Evolutionary conservation across 1,140 invertebrate genomes (phyloP).

Genomic region (Drosophila virilis): DNA sequence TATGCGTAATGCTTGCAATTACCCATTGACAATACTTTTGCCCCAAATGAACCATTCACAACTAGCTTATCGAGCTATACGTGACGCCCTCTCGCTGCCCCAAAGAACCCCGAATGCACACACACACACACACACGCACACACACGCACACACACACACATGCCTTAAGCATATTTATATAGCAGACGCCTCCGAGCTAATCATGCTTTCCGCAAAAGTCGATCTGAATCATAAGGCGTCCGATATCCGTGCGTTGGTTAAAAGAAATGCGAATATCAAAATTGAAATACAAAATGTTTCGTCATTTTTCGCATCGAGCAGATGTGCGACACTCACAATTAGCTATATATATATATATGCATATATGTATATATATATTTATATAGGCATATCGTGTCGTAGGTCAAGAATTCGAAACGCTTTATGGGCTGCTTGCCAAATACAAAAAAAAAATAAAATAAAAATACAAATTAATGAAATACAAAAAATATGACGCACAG

Average conservation of each 20-base stretch:
- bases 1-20: neutral
- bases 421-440: constrained; percentile 53
- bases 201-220: constrained; percentile 35
- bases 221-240: constrained; percentile 24
- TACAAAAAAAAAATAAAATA: constrained; percentile 25
- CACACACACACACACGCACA: constrained; percentile 3
- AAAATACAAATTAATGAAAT: neutral
- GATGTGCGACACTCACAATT: constrained; percentile 8
- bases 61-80: constrained; percentile 14
- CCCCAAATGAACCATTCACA: neutral
- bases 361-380: neutral
- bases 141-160: neutral
- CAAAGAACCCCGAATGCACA: neutral
- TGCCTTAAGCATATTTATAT: constrained; percentile 1
- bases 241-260: constrained; percentile 1
- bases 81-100: neutral
- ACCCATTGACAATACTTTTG: neutral
- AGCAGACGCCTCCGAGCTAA: constrained; percentile 8
- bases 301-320: constrained; percentile 49
- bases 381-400: constrained; percentile 48
- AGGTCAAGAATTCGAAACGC: constrained; percentile 57
- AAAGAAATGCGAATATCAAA: constrained; percentile 6
- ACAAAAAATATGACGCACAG: constrained; percentile 18
- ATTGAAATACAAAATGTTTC: constrained; percentile 61
- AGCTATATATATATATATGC: constrained; percentile 10